These are phyloP conservation scores for Pao palembangensis DNA, from an alignment of 2,113 vertebrate genomes.

Conservation along the genomic window DNA sequence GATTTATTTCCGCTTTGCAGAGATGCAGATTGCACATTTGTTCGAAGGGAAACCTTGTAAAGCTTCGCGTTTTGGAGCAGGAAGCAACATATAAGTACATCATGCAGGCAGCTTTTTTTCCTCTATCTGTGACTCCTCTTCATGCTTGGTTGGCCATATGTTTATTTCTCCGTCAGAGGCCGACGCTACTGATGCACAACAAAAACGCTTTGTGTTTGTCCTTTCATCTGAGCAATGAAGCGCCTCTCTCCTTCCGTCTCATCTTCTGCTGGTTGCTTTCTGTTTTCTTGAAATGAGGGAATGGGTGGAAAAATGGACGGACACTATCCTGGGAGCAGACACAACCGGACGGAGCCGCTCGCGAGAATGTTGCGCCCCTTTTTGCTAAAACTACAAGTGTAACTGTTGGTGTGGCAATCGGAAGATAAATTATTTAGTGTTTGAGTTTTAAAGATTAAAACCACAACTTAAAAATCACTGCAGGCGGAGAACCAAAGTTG, in stretches of 20 bases:
- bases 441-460: too few relatives aligned
- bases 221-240: conserved; percentile 39
- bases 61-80: not conserved
- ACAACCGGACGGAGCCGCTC: conserved; percentile 11
- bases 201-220: conserved; percentile 50
- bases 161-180: conserved; percentile 25
- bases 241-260: conserved; percentile 18
- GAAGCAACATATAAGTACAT: too few relatives aligned
- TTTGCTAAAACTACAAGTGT: conserved; percentile 5
- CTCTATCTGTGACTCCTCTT: conserved; percentile 19
- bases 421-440: too few relatives aligned
- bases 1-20: conserved; percentile 35
- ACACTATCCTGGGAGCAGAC: conserved; percentile 47
- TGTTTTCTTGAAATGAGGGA: conserved; percentile 45
- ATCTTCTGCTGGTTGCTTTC: conserved; percentile 23
- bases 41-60: conserved; percentile 15
- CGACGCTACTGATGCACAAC: conserved; percentile 20
- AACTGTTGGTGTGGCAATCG: conserved; percentile 11
- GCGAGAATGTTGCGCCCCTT: conserved; percentile 23
- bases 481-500: too few relatives aligned
- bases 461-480: too few relatives aligned
- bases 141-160: conserved; percentile 8
- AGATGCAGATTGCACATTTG: conserved; percentile 29
- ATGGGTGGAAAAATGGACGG: conserved; percentile 38
- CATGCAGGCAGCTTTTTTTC: not conserved